Percentiles rank a stretch among this genome's conserved stretches.
phyloP scores from a whole-genome alignment of 2,113 vertebrate genomes.

The Corynorhinus townsendii region DNA sequence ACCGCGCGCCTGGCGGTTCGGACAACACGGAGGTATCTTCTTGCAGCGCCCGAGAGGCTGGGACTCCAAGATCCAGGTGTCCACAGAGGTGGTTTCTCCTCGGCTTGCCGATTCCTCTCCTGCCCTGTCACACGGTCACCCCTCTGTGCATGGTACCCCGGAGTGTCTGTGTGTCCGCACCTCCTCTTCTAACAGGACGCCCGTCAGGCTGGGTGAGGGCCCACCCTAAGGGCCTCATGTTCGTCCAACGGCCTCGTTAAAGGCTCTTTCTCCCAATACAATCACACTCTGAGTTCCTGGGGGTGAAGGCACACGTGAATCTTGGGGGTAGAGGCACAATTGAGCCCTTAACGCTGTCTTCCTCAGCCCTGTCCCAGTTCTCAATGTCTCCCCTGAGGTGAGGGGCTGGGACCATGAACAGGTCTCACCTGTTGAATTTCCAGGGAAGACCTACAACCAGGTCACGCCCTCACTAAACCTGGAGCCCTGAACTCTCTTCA shows the following conservation, averaged over 20 bases:
- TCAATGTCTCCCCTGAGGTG: not conserved
- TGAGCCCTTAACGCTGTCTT: not conserved
- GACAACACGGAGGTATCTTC: too few relatives aligned
- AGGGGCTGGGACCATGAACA: not conserved
- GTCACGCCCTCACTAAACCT: not conserved
- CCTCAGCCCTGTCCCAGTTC: not conserved
- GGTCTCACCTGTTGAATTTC: not conserved
- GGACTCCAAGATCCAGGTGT: not conserved
- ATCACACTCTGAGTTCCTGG: not conserved
- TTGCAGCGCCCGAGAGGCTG: not conserved
- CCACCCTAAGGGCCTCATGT: not conserved
- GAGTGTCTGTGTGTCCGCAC: not conserved
- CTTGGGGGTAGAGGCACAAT: not conserved
- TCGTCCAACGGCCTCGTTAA: not conserved
- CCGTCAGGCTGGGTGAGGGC: not conserved
- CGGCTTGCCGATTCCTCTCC: not conserved
- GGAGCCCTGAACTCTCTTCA: not conserved
- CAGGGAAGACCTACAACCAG: not conserved
- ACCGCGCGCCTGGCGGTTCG: not conserved
- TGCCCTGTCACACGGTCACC: not conserved
- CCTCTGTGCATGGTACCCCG: not conserved
- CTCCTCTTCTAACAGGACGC: not conserved
- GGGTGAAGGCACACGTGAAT: not conserved
- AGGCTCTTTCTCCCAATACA: not conserved
- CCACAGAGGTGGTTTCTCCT: not conserved